Evolutionary conservation across 2,113 vertebrate species (phyloP), one percentile per base, ranked within the genome.

Genomic region (Mastomys natalensis): DNA sequence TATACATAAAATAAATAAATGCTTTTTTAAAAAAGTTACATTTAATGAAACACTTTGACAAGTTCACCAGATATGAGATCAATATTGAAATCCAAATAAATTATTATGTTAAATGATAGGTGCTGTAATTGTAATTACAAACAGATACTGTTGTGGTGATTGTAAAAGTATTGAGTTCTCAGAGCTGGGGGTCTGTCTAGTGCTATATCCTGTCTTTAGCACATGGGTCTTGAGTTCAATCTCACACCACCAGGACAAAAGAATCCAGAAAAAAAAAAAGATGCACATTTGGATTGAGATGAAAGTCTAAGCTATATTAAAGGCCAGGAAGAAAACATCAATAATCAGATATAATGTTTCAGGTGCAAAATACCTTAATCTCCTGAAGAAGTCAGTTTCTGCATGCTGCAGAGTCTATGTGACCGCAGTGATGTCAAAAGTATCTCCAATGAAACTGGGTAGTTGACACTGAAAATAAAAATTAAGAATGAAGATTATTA

Each of bases 151-250:
- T 53, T 58, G n/a, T 68, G 34, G 2, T 60, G 19, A 58, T 22
- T 62, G 37, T 26, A 91, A 88, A 43, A 78, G 51, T 74, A 29
- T 15, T 51, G 73, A 58, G 5, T 89, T 37, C 13, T 34, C 64
- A 34, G 11, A 3, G 3, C 37, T 26, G 3, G 11, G 16, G 55
- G 5, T 37, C 12, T 26, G 37, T 15, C 31, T 1, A 0, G 37
- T 53, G 22, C 34, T 19, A 55, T 7, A 81, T 19, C 26, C 1
- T 43, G 26, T 22, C 48, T 8, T 70, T 91, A 53, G 37, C 37
- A 37, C 37, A 48, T 13, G 2, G 51, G 19, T 40, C 48, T 17
- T 70, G 13, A 29, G 12, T 91, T 70, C 29, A 60, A 55, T 9
- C 26, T 15, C 53, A 82, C 22, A 82, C 37, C 37, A 82, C 37